phyloP scores from a whole-genome alignment of 2,113 vertebrate species.

The Pitta sordida region DNA sequence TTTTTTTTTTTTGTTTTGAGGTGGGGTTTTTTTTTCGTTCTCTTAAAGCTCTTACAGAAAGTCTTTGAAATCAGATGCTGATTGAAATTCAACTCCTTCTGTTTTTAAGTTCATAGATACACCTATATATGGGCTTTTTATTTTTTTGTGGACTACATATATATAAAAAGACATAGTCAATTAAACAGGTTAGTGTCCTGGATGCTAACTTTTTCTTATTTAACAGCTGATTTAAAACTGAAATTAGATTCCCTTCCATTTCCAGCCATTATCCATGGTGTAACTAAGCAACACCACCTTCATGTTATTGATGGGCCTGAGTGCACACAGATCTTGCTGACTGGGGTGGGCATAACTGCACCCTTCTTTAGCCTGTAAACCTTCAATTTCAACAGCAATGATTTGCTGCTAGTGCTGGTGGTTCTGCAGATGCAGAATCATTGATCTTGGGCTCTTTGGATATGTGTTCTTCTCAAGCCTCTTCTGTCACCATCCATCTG shows the following conservation, averaged over 20 bases:
- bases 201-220: neutral
- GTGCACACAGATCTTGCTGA: neutral
- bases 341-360: neutral
- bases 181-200: neutral
- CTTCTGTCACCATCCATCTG: neutral
- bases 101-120: neutral
- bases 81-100: neutral
- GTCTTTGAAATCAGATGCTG: conserved; percentile 12
- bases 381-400: neutral
- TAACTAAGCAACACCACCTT: neutral
- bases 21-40: neutral
- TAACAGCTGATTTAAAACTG: neutral
- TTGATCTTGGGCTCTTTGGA: neutral
- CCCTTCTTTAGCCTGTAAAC: neutral
- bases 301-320: neutral
- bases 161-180: neutral
- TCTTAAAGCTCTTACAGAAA: neutral
- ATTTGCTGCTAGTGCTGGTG: neutral
- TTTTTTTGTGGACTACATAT: neutral
- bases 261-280: neutral
- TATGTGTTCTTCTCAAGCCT: neutral
- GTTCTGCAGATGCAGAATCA: neutral
- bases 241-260: conserved; percentile 7
- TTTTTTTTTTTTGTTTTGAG: neutral
- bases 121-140: too few relatives aligned